Percentiles rank a stretch among this genome's conserved stretches.
Conservation (phyloP, 2,888 invertebrate species). For the Drosophila prolongata region DNA sequence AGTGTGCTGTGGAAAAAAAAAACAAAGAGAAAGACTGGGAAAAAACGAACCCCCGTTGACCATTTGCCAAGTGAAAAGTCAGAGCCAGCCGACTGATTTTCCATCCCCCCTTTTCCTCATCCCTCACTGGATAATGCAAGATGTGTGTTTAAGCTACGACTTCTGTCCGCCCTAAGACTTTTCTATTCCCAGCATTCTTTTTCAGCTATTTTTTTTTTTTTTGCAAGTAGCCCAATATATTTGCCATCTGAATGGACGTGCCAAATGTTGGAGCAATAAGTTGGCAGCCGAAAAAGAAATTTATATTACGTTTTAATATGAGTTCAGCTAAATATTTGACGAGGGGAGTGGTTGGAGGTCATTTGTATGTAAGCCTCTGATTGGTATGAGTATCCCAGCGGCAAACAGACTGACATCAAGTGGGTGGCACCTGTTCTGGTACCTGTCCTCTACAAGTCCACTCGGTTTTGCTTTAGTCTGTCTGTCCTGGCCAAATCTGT, state of each 20-base stretch:
- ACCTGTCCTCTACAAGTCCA: slow-evolving; percentile 2
- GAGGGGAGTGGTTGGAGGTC: background rate
- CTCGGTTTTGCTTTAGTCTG: background rate
- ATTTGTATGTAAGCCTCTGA: slow-evolving; percentile 4
- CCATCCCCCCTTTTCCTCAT: slow-evolving; percentile 8
- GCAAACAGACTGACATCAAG: slow-evolving; percentile 37
- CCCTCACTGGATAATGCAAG: slow-evolving; percentile 36
- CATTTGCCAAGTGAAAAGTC: slow-evolving; percentile 65
- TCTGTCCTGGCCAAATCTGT: slow-evolving; percentile 17
- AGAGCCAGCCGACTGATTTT: slow-evolving; percentile 33
- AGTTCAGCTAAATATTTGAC: slow-evolving; percentile 57
- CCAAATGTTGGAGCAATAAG: slow-evolving; percentile 71
- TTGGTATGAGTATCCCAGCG: slow-evolving; percentile 1
- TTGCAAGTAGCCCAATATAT: slow-evolving; percentile 50
- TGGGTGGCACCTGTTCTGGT: slow-evolving; percentile 19
- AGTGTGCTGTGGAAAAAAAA: slow-evolving; percentile 52
- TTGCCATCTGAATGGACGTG: slow-evolving; percentile 63
- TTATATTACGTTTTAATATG: slow-evolving; percentile 60
- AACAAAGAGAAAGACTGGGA: background rate
- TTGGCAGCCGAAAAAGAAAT: slow-evolving; percentile 53
- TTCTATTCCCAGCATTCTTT: slow-evolving; percentile 22
- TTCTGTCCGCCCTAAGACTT: slow-evolving; percentile 36
- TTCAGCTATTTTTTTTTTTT: slow-evolving; percentile 16
- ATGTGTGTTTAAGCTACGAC: slow-evolving; percentile 51
- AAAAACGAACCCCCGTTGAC: slow-evolving; percentile 52